Evolutionary conservation across 2,888 invertebrate genomes (phyloP).

Genomic region (Microplitis deprimator): DNA sequence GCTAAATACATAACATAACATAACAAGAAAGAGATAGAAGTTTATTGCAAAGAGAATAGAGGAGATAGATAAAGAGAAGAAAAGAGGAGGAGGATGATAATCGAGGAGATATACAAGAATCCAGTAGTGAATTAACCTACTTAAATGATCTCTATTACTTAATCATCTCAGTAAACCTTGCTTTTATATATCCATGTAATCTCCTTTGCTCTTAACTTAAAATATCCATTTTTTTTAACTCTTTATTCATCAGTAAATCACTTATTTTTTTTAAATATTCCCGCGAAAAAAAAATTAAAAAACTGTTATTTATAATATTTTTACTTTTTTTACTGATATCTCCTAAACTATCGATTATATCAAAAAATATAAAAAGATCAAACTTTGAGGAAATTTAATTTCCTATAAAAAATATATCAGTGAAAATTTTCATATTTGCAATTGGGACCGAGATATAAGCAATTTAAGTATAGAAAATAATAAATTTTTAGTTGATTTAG

Average conservation of each 20-base stretch:
- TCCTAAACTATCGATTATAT: too few species aligned
- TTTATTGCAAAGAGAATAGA: constrained; percentile 18
- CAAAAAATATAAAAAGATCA: too few species aligned
- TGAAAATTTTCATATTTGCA: too few species aligned
- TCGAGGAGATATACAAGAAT: constrained; percentile 38
- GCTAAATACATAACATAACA: not conserved
- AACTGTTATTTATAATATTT: not conserved
- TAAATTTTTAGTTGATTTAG: too few species aligned
- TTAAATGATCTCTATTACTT: constrained; percentile 52
- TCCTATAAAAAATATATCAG: too few species aligned
- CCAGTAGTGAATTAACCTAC: constrained; percentile 49
- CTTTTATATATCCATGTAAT: constrained; percentile 14
- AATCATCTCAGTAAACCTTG: constrained; percentile 50
- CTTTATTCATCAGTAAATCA: not conserved
- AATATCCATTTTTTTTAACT: not conserved
- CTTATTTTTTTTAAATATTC: not conserved
- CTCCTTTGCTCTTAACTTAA: not conserved
- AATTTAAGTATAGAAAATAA: too few species aligned
- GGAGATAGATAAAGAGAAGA: constrained; percentile 31
- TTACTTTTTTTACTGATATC: too few species aligned
- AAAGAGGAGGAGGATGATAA: not conserved
- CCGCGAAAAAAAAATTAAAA: not conserved
- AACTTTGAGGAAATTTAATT: too few species aligned
- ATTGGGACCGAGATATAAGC: too few species aligned
- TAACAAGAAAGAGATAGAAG: not conserved